These are phyloP conservation scores for Microcebus murinus DNA, from an alignment of 2,113 vertebrate genomes.

Conservation along the genomic window DNA sequence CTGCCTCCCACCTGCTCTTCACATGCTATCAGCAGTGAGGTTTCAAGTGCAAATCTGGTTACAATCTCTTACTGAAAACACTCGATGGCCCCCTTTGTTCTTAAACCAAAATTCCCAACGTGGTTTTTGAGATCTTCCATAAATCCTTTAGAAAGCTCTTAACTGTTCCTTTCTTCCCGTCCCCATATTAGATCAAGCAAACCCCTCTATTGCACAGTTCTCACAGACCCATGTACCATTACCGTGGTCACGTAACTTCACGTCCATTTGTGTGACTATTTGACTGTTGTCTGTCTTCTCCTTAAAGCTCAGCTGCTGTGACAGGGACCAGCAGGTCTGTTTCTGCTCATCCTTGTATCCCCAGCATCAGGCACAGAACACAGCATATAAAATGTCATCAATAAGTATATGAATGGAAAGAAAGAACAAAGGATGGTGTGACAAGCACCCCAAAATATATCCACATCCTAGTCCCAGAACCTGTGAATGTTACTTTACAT, in stretches of 20 bases:
- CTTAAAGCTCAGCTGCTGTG: not conserved
- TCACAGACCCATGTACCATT: not conserved
- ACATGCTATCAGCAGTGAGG: not conserved
- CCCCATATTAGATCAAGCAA: not conserved
- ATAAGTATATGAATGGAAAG: not conserved
- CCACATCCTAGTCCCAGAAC: not conserved
- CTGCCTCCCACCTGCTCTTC: not conserved
- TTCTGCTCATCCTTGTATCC: not conserved
- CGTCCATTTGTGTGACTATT: not conserved
- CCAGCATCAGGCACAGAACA: not conserved
- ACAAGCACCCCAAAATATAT: not conserved
- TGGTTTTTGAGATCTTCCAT: not conserved
- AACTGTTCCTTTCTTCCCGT: not conserved
- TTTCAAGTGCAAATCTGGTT: not conserved
- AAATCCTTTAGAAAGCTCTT: not conserved
- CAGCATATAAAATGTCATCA: not conserved
- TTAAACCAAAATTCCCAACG: not conserved
- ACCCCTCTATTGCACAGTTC: too few species aligned
- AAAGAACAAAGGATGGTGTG: not conserved
- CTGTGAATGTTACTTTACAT: not conserved
- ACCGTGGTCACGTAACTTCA: not conserved
- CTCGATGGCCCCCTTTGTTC: not conserved
- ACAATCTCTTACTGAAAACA: not conserved
- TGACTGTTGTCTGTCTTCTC: not conserved
- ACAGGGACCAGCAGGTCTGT: not conserved